These are phyloP conservation scores for Speoplatyrhinus poulsoni DNA, from an alignment of 2,113 vertebrate species.

Conservation along the genomic window DNA sequence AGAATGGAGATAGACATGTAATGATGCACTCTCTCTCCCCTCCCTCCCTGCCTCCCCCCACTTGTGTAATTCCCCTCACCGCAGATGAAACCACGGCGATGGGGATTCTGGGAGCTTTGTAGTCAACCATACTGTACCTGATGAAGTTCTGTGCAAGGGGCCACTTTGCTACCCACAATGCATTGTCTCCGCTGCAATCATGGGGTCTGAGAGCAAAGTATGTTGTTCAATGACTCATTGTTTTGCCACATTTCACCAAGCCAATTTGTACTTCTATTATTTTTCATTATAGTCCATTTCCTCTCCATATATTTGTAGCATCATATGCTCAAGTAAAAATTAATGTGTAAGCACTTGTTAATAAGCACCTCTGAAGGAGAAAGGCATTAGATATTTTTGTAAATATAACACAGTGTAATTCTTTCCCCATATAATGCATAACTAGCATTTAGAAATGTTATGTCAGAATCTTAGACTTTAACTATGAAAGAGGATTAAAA, in stretches of 20 bases:
- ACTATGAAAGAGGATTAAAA: too few relatives aligned
- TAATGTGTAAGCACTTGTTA: background rate
- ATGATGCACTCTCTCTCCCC: slow-evolving; percentile 52
- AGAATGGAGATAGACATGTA: slow-evolving; percentile 65
- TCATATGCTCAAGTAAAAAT: background rate
- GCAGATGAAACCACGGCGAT: slow-evolving; percentile 58
- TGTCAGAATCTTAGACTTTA: too few relatives aligned
- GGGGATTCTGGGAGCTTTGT: slow-evolving; percentile 48
- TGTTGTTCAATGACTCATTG: background rate
- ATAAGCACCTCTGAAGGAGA: background rate
- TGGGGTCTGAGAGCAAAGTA: slow-evolving; percentile 31
- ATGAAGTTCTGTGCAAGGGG: background rate
- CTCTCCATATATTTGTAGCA: too few relatives aligned
- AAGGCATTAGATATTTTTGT: background rate
- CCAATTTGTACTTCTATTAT: background rate
- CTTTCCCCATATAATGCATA: background rate
- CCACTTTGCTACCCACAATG: slow-evolving; percentile 25
- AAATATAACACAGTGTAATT: background rate
- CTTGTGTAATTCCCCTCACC: slow-evolving; percentile 28
- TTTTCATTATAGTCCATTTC: too few relatives aligned
- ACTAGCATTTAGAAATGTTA: too few relatives aligned
- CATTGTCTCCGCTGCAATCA: slow-evolving; percentile 58
- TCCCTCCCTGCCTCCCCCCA: background rate
- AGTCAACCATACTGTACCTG: slow-evolving; percentile 44
- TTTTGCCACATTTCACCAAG: background rate